Evolutionary conservation across 2,888 invertebrate species (phyloP), one percentile per base, ranked within the genome.

Genomic region (Sylvicola cinctus): DNA sequence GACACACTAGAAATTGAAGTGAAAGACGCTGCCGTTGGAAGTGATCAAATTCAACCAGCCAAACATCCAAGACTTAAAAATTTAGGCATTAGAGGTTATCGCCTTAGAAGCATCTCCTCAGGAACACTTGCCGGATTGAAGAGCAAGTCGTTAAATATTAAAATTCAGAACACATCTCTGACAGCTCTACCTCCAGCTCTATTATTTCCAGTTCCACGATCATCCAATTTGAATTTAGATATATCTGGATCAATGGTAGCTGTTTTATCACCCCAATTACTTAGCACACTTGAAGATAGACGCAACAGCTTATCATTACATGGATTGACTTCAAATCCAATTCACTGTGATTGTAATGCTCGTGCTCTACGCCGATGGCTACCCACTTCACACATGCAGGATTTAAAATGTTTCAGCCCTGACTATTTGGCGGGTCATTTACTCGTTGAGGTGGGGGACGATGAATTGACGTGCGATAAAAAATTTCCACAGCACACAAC

Each of bases 151-250:
- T 65, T 90, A 2, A 65, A 62, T 1, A 70, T 90, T n/a, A 67
- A 74, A 36, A 60, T 90, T 32, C 68, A 71, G 33, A 83, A 87
- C 46, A 87, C 88, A 0, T 84, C 84, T 1, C 57, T 90, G 6
- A 68, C 70, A 11, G 63, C 67, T 10, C 58, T 90, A 35, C 85
- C 87, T 0, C 76, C 84, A 4, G 78, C 85, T 1, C 52, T 88
- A 15, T 69, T 90, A 37, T 84, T 87, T 49, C 84, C 88, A 0
- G 68, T 90, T 14, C 88, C 88, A 1, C 66, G 85, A 46, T 88
- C 88, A 3, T 81, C 84, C 0, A 70, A 70, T 40, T 69, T 88
- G 20, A 68, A 66, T 4, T 63, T 90, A 4, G 83, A 87, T 49
- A 69, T 88, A 0, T 65, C 71, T 3, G 81, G 81, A 12, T 84